Evolutionary conservation across 2,113 vertebrate species (phyloP).

Genomic region (Glaucomys volans): DNA sequence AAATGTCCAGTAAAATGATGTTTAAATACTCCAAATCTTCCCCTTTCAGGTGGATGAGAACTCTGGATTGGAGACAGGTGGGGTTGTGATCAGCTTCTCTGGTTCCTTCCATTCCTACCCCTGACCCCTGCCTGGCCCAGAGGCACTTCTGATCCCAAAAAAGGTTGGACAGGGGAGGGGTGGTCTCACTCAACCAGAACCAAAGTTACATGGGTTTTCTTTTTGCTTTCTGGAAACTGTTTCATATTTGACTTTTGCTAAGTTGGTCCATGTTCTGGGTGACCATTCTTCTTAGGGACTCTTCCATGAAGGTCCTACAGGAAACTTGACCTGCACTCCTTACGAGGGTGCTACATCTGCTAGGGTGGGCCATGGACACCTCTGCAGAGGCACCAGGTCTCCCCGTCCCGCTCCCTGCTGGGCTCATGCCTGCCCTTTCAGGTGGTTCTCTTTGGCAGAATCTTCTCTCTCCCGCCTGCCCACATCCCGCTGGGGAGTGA

Average conservation of each 20-base stretch:
- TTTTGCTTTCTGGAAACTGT: not conserved
- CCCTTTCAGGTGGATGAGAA: not conserved
- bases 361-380: not conserved
- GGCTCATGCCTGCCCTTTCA: not conserved
- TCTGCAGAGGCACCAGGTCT: rapidly evolving
- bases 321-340: not conserved
- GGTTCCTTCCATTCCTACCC: not conserved
- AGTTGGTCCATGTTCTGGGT: not conserved
- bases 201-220: not conserved
- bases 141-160: not conserved
- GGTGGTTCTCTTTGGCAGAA: not conserved
- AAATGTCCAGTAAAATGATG: not conserved
- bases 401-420: not conserved
- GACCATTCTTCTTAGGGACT: not conserved
- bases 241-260: not conserved
- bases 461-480: not conserved
- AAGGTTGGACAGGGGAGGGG: not conserved
- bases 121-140: no score
- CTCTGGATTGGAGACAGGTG: no score
- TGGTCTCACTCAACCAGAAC: not conserved
- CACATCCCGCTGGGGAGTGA: not conserved
- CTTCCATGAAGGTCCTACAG: not conserved
- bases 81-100: not conserved
- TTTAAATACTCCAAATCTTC: not conserved
- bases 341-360: no score